phyloP scores from a whole-genome alignment of 2,797 vertebrate genomes.

The Microctenopoma stevenorrisi region DNA sequence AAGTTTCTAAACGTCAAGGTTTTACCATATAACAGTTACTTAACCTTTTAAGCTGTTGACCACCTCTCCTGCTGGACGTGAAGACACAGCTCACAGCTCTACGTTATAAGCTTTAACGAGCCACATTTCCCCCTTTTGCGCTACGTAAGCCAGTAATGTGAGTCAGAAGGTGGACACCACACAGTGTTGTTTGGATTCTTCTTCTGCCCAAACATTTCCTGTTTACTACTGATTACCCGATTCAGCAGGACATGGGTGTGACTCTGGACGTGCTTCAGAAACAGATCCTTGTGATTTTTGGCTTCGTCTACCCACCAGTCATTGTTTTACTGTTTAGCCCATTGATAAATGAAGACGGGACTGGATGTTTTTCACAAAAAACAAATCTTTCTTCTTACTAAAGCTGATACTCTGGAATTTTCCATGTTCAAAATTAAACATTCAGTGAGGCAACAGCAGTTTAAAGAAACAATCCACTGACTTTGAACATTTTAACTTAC shows the following conservation, averaged over 20 bases:
- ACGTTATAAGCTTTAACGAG: background rate
- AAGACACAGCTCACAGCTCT: background rate
- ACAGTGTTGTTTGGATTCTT: conserved; percentile 8
- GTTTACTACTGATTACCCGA: conserved; percentile 43
- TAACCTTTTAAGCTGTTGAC: background rate
- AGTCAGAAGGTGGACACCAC: conserved; percentile 10
- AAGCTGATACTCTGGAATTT: background rate
- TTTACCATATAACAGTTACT: background rate
- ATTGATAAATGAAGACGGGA: conserved; percentile 15
- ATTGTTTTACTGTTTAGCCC: background rate
- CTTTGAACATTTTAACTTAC: background rate
- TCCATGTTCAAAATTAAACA: background rate
- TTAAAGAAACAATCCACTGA: no score
- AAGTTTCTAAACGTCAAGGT: background rate
- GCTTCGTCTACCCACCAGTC: background rate
- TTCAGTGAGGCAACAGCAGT: background rate
- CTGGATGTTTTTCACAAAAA: background rate
- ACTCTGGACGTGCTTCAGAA: conserved; percentile 36
- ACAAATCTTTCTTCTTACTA: background rate
- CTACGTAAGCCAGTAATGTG: background rate
- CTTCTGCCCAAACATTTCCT: conserved; percentile 49
- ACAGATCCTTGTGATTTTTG: conserved; percentile 9
- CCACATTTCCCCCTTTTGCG: conserved; percentile 5
- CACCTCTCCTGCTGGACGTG: background rate
- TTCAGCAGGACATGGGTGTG: conserved; percentile 23